A percentile compares a stretch with the other conserved stretches of the same genome.
phyloP scores from a whole-genome alignment of 2,113 vertebrate species.

The Catharus fuscescens region DNA sequence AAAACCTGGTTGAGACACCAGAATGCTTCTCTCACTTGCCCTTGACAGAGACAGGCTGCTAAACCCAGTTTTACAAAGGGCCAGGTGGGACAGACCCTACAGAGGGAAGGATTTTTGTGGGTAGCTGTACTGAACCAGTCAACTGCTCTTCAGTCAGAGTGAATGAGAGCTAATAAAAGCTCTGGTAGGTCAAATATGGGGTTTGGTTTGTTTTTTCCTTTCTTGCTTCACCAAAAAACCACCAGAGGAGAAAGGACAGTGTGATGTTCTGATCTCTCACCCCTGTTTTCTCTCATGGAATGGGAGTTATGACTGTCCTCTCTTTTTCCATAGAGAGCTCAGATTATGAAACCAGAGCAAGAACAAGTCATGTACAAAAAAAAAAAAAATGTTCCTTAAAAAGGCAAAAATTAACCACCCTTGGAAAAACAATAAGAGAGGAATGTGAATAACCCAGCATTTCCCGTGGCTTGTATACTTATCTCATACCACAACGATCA shows the following conservation, averaged over 20 bases:
- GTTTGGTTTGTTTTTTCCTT: background rate
- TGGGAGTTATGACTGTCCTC: background rate
- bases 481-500: conserved; percentile 41
- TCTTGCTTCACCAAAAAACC: background rate
- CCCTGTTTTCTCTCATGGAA: background rate
- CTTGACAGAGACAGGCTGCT: background rate
- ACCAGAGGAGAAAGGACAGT: background rate
- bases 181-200: background rate
- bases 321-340: background rate
- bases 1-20: background rate
- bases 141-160: background rate
- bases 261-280: background rate
- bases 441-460: conserved; percentile 58
- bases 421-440: conserved; percentile 49
- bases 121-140: background rate
- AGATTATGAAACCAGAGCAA: background rate
- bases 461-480: conserved; percentile 59
- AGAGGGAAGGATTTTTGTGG: background rate
- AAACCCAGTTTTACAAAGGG: background rate
- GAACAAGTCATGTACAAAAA: conserved; percentile 10
- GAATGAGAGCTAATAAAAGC: background rate
- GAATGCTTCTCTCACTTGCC: background rate
- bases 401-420: conserved; percentile 60
- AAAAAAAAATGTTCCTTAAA: conserved; percentile 43
- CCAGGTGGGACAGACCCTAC: background rate